Evolutionary conservation across 2,113 vertebrate species (phyloP).

Genomic region (Otus sunia): DNA sequence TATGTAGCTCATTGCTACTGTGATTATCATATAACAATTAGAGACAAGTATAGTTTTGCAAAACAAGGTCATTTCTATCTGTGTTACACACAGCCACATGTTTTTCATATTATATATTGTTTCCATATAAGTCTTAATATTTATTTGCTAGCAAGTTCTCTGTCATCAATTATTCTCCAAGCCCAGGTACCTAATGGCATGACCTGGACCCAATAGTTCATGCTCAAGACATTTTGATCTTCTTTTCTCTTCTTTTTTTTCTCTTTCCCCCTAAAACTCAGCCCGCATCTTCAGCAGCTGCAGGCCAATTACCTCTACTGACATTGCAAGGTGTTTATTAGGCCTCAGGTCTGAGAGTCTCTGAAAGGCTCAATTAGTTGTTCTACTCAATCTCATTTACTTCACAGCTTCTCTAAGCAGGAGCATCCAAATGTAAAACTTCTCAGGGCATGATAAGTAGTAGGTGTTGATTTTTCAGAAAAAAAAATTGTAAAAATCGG

Average conservation of each 20-base stretch:
- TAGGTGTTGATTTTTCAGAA: not conserved
- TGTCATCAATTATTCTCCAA: not conserved
- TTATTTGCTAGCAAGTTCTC: not conserved
- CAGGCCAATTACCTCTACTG: not conserved
- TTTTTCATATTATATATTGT: not conserved
- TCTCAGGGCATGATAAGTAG: not conserved
- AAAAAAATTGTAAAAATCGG: not conserved
- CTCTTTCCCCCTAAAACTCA: not conserved
- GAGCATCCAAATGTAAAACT: not conserved
- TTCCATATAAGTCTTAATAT: not conserved
- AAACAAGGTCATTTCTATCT: not conserved
- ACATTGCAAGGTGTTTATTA: not conserved
- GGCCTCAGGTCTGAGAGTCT: not conserved
- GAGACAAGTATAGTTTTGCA: not conserved
- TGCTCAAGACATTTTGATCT: not conserved
- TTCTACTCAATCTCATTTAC: conserved; percentile 12
- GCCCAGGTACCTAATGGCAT: not conserved
- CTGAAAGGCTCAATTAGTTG: conserved; percentile 6
- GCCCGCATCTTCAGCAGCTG: not conserved
- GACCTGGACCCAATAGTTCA: not conserved
- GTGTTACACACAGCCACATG: not conserved
- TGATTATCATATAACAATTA: not conserved
- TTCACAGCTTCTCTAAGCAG: conserved; percentile 24
- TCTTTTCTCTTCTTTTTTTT: not conserved
- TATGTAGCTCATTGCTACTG: not conserved